Base-by-base conservation (phyloP, 2,888 invertebrate species). In the Epinotia ramella region DNA sequence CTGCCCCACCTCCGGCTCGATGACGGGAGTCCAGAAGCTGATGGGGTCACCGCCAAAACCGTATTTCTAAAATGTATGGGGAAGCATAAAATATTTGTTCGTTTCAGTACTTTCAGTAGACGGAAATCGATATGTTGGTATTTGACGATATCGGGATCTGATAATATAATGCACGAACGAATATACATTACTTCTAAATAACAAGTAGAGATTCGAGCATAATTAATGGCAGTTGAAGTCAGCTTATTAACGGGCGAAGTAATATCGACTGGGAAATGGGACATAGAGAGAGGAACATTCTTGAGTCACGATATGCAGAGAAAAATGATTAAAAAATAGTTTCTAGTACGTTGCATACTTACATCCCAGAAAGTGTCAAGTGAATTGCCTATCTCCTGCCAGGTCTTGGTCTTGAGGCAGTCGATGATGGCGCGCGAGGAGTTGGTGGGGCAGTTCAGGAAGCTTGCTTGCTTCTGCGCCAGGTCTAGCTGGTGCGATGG, bases 1-100 rank as follows among this genome's bases (percentile, higher is more conserved):
- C 81, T 96, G 96, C 0, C 96, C 96, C 78, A 95, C 95, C 83
- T 96, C 96, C 0, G 94, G 94, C 84, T 97, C 97, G 6, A 97
- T 90, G 0, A 96, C 96, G 0, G 96, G 96, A 13, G 88, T 88
- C 96, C 96, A 97, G 6, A 96, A 81, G 0, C 89, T 78, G 0
- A 95, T 84, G 0, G 96, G 96, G 81, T 96, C 94, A 60, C 81
- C 88, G 46, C 92, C 91, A 84, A 95, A 95, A n/a, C 66, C 66
- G 53, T n/a, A 66, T 33, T 53, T 53, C 65, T 63, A 12, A 57
- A 57, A 57, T 20, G 33, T 33, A 33, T 33, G 7, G 33, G 7
- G 3, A 28, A 28, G 5, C 33, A 33, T 33, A 33, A 6, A 6
- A 33, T 33, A 33, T 33, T 33, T 33, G 33, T 33, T 33, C 33